Evolutionary conservation across 2,888 invertebrate species (phyloP).

Genomic region (Metallyticus violacea): DNA sequence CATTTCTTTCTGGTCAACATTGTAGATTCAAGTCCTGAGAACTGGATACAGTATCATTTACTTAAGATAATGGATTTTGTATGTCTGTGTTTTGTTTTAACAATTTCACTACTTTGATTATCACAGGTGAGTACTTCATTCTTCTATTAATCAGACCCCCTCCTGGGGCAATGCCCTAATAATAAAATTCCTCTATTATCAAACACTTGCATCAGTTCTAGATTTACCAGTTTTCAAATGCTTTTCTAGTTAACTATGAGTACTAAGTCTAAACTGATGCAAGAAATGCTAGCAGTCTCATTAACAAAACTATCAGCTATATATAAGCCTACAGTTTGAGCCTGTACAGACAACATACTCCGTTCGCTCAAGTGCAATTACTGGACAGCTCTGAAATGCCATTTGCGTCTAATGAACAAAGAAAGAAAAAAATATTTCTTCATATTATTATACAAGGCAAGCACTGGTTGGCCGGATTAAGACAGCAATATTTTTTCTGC

Average conservation of each 20-base stretch:
- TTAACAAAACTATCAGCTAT: neutral
- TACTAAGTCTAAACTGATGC: neutral
- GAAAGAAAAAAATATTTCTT: constrained; percentile 1
- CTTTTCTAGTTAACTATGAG: no score
- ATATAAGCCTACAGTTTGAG: neutral
- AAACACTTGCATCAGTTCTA: neutral
- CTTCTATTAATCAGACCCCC: neutral
- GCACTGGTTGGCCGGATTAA: constrained; percentile 31
- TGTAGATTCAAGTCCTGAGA: no score
- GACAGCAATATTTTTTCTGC: constrained; percentile 21
- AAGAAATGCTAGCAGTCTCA: no score
- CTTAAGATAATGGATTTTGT: no score
- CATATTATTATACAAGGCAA: constrained; percentile 25
- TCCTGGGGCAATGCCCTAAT: no score
- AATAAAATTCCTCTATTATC: neutral
- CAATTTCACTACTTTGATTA: no score
- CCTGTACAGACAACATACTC: neutral
- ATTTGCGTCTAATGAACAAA: neutral
- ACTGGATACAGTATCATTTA: no score
- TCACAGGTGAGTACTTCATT: no score
- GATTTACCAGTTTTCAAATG: neutral
- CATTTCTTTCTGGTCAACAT: no score
- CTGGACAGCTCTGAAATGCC: constrained; percentile 4
- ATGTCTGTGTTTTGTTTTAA: no score
- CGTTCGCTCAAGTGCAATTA: neutral